phyloP scores from a whole-genome alignment of 2,888 invertebrate genomes.

The Piscicola geometra region DNA sequence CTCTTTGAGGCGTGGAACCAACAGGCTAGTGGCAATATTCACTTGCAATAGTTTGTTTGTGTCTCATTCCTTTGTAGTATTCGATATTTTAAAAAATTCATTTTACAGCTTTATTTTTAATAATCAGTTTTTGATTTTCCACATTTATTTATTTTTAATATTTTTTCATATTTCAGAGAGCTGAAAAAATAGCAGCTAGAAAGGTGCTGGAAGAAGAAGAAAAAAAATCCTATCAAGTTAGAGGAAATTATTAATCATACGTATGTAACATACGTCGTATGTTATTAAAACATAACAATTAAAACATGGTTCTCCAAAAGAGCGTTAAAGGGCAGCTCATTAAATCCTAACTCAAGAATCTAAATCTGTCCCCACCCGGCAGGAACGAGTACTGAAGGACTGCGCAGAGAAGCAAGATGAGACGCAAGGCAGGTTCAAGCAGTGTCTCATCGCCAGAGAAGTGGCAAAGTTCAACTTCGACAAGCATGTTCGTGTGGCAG shows the following conservation, averaged over 20 bases:
- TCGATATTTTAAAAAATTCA: too few species aligned
- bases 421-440: not conserved
- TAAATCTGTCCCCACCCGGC: too few species aligned
- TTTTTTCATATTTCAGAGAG: not conserved
- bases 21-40: not conserved
- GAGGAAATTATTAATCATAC: not conserved
- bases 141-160: not conserved
- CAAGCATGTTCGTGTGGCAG: too few species aligned
- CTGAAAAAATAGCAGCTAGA: not conserved
- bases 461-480: not conserved
- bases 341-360: too few species aligned
- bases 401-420: conserved; percentile 13
- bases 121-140: not conserved
- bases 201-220: not conserved
- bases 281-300: not conserved
- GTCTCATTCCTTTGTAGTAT: too few species aligned
- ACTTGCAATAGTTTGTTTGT: too few species aligned
- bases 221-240: not conserved
- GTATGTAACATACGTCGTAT: not conserved
- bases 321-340: too few species aligned
- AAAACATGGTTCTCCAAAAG: too few species aligned
- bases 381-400: conserved; percentile 17
- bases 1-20: not conserved
- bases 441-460: not conserved
- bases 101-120: not conserved